phyloP scores from a whole-genome alignment of 2,797 vertebrate species.

The Catharus ustulatus region DNA sequence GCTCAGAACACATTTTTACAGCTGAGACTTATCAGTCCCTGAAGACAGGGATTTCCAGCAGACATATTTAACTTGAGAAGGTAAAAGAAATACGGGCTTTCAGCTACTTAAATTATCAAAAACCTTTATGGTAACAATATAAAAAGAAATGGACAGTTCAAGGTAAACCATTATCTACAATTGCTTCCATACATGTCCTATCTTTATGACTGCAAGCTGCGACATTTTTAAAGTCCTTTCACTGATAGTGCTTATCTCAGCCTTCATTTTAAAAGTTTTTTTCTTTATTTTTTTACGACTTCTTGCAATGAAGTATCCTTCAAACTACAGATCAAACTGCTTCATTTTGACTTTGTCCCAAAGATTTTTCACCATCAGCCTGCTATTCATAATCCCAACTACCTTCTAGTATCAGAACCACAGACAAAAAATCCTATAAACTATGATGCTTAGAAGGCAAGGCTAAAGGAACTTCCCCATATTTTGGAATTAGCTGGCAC shows the following conservation, averaged over 20 bases:
- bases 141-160: conserved; percentile 32
- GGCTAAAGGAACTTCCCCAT: background rate
- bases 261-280: background rate
- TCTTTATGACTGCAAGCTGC: conserved; percentile 23
- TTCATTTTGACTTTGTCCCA: background rate
- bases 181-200: background rate
- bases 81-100: background rate
- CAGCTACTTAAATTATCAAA: conserved; percentile 17
- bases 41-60: background rate
- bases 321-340: background rate
- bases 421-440: background rate
- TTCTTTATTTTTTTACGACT: background rate
- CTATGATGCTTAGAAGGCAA: background rate
- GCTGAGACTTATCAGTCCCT: background rate
- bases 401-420: background rate
- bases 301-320: background rate
- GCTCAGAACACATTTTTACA: background rate
- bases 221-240: conserved; percentile 16
- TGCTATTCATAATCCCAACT: background rate
- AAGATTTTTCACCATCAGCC: background rate
- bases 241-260: conserved; percentile 38
- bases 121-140: background rate
- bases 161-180: conserved; percentile 33
- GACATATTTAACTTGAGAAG: background rate
- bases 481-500: background rate